phyloP scores from a whole-genome alignment of 35 echinoderm and acorn worm species.

The Anneissia japonica region DNA sequence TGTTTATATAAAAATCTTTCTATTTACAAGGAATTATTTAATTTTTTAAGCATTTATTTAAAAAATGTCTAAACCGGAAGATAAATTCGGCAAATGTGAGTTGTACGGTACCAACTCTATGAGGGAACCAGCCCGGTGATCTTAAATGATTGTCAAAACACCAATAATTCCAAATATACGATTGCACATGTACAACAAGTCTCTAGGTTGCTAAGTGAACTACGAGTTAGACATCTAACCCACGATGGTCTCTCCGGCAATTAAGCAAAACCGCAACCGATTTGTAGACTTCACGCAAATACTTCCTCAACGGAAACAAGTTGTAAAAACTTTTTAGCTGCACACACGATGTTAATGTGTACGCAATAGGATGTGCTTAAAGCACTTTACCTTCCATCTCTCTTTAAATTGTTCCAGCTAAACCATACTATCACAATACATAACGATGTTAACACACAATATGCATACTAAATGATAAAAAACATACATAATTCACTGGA shows the following conservation, averaged over 20 bases:
- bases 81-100: not conserved
- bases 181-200: not conserved
- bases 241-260: not conserved
- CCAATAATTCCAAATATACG: not conserved
- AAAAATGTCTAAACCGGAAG: not conserved
- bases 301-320: not conserved
- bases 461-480: not conserved
- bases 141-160: not conserved
- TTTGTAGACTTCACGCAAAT: not conserved
- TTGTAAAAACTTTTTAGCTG: not conserved
- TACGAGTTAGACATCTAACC: not conserved
- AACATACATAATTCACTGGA: not conserved
- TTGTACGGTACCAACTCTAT: not conserved
- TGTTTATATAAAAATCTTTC: not conserved
- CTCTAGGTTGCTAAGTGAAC: not conserved
- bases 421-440: not conserved
- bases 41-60: not conserved
- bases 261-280: not conserved
- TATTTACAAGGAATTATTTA: not conserved
- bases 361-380: not conserved
- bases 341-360: not conserved
- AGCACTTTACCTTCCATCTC: not conserved
- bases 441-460: not conserved
- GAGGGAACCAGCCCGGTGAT: not conserved
- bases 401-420: not conserved